Conservation (phyloP, 2,797 vertebrate species). For the Echeneis naucrates region DNA sequence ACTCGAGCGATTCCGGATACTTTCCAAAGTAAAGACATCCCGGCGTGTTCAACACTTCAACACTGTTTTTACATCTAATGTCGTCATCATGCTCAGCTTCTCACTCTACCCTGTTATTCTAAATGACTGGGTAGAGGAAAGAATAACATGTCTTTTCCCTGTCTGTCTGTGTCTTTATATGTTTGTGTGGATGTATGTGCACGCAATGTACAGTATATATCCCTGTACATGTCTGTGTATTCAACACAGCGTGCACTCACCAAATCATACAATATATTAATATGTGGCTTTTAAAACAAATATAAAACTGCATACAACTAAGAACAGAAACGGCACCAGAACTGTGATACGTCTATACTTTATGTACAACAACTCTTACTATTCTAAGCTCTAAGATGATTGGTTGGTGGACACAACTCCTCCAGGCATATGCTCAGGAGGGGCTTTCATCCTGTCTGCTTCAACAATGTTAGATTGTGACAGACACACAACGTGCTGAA, state of each 20-base stretch:
- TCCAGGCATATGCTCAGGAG: slow-evolving; percentile 21
- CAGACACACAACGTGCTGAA: slow-evolving; percentile 49
- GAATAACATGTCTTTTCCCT: slow-evolving; percentile 77
- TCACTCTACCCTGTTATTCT: slow-evolving; percentile 78
- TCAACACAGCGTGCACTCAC: slow-evolving; percentile 3
- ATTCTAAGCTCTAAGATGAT: background rate
- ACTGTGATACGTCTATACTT: slow-evolving; percentile 14
- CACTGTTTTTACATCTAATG: slow-evolving; percentile 77
- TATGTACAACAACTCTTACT: background rate
- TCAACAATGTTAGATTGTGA: slow-evolving; percentile 32
- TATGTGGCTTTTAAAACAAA: slow-evolving; percentile 17
- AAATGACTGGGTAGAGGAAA: slow-evolving; percentile 78
- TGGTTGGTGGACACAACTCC: background rate
- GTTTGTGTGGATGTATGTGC: slow-evolving; percentile 21
- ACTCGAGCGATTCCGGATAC: slow-evolving; percentile 59
- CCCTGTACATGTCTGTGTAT: background rate
- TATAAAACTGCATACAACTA: background rate
- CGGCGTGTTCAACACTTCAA: slow-evolving; percentile 70
- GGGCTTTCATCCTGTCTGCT: slow-evolving; percentile 16
- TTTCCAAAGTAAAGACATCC: slow-evolving; percentile 79
- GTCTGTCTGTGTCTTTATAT: slow-evolving; percentile 52
- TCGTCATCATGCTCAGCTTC: slow-evolving; percentile 71
- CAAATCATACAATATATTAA: background rate
- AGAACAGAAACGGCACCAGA: background rate
- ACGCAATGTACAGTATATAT: slow-evolving; percentile 18